Base-by-base conservation (phyloP, 2,888 invertebrate species). In the Opisthograptis luteolata region DNA sequence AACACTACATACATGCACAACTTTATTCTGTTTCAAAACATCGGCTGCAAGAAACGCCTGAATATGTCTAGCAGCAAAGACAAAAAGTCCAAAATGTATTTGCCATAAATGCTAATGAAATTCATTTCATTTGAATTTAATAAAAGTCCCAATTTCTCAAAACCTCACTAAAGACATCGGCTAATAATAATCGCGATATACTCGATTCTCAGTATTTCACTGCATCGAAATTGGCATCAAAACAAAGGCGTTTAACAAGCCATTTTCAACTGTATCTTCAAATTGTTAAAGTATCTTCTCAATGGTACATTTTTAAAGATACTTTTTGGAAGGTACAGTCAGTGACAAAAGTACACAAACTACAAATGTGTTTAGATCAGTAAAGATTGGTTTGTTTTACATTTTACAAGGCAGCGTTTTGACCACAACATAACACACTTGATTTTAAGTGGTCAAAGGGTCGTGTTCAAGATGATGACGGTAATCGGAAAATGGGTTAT, bases 131-230 rank as follows among this genome's bases (percentile, higher is more conserved):
- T 9, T 17, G 17, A 32, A 19, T 17, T 17, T 17, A 25, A 36
- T 36, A 36, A 25, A 14, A 15, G 15, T 2, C 2, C 24, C 14
- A 44, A 15, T 30, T 35, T 42, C 39, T 17, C 13, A 5, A 32
- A 45, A 46, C 4, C 25, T 36, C 50, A 55, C 55, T 49, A 44
- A 48, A 9, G 28, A 12, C 12, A 37, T 10, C 25, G 43, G 49
- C 47, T 53, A 58, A 54, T 22, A 27, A 58, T 37, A 39, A 51
- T 51, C 67, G 66, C 62, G 55, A 51, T 57, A 51, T 65, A 63
- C 73, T 65, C 68, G 64, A 68, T 87, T 87, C 87, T 70, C 63
- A 51, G 87, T 84, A 87, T 66, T 28, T 0, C 61, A 51, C 55
- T 58, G 47, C 55, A 66, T 58, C 60, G 58, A 66, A 55, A 58